Percentiles rank a stretch among this genome's conserved stretches.
phyloP scores from a whole-genome alignment of 2,113 vertebrate species.

The Plecotus auritus region DNA sequence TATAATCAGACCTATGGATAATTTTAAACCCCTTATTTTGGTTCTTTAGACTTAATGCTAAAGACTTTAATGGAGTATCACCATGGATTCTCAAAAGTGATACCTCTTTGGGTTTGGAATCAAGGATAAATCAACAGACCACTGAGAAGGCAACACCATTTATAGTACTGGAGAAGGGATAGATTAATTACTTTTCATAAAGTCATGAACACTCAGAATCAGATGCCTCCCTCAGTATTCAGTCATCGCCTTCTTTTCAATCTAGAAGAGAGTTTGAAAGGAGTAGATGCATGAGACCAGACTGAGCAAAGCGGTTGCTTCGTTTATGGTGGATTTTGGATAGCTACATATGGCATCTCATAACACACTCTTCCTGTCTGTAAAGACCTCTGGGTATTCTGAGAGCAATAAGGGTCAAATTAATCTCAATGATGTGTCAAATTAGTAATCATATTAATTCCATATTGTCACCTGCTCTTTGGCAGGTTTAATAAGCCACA shows the following conservation, averaged over 20 bases:
- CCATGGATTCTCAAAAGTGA: background rate
- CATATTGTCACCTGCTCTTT: constrained; percentile 64
- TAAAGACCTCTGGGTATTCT: constrained; percentile 45
- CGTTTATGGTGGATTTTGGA: background rate
- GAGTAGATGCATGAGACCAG: background rate
- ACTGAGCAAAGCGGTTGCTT: background rate
- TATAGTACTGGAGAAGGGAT: background rate
- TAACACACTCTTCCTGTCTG: background rate
- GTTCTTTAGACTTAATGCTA: background rate
- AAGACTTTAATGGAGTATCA: background rate
- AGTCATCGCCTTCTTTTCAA: background rate
- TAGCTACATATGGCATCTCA: background rate
- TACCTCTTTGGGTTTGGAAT: background rate
- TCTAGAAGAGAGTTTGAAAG: constrained; percentile 8
- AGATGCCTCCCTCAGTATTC: background rate
- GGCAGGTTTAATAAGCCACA: constrained; percentile 63
- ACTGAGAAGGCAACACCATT: background rate
- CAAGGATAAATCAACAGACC: background rate
- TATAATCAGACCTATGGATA: background rate
- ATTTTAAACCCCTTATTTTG: constrained; percentile 22
- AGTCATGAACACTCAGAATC: background rate
- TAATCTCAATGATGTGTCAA: constrained; percentile 65
- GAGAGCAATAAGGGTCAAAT: constrained; percentile 47
- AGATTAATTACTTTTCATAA: background rate
- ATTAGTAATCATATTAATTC: constrained; percentile 61